phyloP scores from a whole-genome alignment of 2,113 vertebrate species.

The Protobothrops flavoviridis region DNA sequence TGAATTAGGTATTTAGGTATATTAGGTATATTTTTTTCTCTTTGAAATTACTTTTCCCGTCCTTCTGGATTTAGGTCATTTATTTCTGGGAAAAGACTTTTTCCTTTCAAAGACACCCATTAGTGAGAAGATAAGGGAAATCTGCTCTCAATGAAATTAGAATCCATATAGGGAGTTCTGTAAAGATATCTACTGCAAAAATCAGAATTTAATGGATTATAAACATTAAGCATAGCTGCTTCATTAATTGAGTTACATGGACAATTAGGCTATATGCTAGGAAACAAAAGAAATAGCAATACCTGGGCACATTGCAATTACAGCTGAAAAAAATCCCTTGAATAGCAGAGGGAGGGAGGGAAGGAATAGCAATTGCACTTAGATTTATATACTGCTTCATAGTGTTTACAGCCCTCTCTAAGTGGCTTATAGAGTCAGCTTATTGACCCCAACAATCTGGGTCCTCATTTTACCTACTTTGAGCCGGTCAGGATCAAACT shows the following conservation, averaged over 20 bases:
- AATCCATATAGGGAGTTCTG: constrained; percentile 14
- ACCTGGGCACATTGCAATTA: background rate
- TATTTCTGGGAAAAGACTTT: background rate
- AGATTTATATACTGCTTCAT: background rate
- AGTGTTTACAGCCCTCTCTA: background rate
- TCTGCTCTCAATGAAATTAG: background rate
- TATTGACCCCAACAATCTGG: background rate
- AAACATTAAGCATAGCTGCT: background rate
- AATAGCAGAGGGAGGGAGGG: background rate
- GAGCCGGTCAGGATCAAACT: background rate
- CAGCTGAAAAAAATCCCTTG: background rate
- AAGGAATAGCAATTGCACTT: background rate
- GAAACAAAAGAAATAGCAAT: background rate
- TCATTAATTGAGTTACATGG: background rate
- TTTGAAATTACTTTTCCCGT: background rate
- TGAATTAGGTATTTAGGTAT: background rate
- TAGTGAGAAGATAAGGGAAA: constrained; percentile 2
- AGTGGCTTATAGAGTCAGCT: background rate
- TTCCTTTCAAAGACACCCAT: constrained; percentile 18
- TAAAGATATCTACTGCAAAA: constrained; percentile 7
- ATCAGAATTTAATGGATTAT: background rate
- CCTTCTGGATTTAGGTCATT: background rate
- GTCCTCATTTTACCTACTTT: background rate
- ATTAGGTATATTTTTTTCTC: background rate
- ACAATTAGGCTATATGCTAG: background rate